Evolutionary conservation across 37 sponge, comb jelly and placozoan species (phyloP), one percentile per base, ranked within the genome.

Genomic region (Chondrosia reniformis): DNA sequence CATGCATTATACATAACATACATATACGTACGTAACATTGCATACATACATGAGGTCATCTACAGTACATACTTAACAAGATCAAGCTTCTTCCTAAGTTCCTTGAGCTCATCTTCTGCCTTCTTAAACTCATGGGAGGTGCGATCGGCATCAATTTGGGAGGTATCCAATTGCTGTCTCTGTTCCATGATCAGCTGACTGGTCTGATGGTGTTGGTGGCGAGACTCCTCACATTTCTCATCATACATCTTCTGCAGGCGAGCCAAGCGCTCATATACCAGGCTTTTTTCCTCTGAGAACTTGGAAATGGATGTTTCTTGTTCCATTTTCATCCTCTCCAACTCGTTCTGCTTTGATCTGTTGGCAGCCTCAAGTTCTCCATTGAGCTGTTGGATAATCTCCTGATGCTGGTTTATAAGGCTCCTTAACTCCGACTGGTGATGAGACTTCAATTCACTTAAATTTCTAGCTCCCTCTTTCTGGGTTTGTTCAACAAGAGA

Each of bases 71-170:
- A 58, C 81, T 80, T 88, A 25, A 88, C 71, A 9, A 27, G 31
- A 46, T 84, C 84, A 42, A 84, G 66, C 15, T 79, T 84, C 54
- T 55, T 76, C 62, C 83, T 79, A 12, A 88, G 49, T 13, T 43
- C 58, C 41, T 84, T 79, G 31, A 84, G 25, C 58, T 80, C 76
- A 19, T 62, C 55, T 36, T 84, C 89, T 4, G 84, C 71, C 22
- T 33, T 22, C 0, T 54, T 52, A 24, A 88, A 75, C 36, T 87
- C 88, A 37, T 74, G 45, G 21, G 74, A 72, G 31, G 84, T 21
- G 0, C 77, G 30, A 24, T 40, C 45, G 71, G 81, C 81, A 44
- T 80, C 84, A 19, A 69, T 1, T 10, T 69, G 59, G 4, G 84
- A 79, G 3, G 76, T 45, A 3, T 88, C 81, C 36, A 88, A 61